Evolutionary conservation across 2,113 vertebrate genomes (phyloP), one percentile per base, ranked within the genome.

Genomic region (Ovis canadensis): DNA sequence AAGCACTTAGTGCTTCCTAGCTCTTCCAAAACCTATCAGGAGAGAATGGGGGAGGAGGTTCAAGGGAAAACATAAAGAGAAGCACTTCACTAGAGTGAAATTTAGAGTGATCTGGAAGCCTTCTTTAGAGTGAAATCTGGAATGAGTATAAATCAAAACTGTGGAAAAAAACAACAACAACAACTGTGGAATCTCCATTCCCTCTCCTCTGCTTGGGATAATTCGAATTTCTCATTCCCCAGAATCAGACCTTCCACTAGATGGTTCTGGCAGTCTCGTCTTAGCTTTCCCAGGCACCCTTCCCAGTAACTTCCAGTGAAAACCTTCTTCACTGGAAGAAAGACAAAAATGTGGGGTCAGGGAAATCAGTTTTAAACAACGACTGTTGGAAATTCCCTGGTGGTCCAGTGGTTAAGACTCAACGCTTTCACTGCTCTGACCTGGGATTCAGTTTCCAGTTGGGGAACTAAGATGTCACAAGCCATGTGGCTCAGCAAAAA

Each of bases 161-260:
- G 5, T 9, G 25, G 43, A 0, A 8, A 4, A 45, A 5, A 15
- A 78, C 3, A 36, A 13, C 2, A 54, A 5, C 48, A 12, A 48
- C 10, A 71, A 40, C 16, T 21, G 5, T n/a, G 57, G 62, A 14
- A 23, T 27, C 43, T 7, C 74, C n/a, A 81, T 40, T 40, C 4
- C 21, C 23, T 80, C 52, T 67, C 9, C 9, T 36, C 40, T 23
- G n/a, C 33, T 54, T 80, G 33, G 50, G 57, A 21, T 52, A 67
- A 80, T 62, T 27, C 43, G 85, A 40, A 88, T 59, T 60, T 67
- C 77, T 54, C 8, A 4, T 62, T 54, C 15, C 57, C 62, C 11
- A 54, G 64, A 92, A 52, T 89, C 43, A 31, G 67, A 55, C 6
- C 1, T 91, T 31, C n/a, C 45, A 36, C 43, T 15, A 21, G 10